phyloP scores from a whole-genome alignment of 2,113 vertebrate species.

The Notothenia coriiceps region DNA sequence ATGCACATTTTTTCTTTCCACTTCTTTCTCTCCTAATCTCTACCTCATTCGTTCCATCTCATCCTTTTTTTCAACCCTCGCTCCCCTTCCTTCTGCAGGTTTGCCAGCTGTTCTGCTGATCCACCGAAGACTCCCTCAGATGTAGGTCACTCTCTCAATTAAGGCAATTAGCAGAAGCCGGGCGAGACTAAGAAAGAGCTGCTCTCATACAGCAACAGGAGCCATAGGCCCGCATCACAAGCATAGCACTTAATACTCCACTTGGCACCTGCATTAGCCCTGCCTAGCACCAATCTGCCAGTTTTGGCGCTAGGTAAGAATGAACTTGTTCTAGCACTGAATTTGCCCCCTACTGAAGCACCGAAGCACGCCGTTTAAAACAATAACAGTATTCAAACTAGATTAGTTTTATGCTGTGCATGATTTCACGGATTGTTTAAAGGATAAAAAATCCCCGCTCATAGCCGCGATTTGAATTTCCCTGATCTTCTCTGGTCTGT shows the following conservation, averaged over 20 bases:
- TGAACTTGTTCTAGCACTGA: constrained; percentile 41
- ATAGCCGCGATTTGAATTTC: constrained; percentile 26
- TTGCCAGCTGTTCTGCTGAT: constrained; percentile 74
- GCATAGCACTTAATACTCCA: constrained; percentile 57
- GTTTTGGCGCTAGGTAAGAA: neutral
- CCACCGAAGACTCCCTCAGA: constrained; percentile 60
- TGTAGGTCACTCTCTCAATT: constrained; percentile 80
- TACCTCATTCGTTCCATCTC: constrained; percentile 32
- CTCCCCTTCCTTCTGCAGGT: constrained; percentile 48
- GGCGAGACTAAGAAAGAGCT: constrained; percentile 52
- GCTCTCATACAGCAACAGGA: constrained; percentile 73
- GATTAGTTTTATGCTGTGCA: constrained; percentile 44
- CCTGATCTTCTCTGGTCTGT: constrained; percentile 22
- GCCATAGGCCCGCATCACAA: constrained; percentile 59
- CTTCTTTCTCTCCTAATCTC: constrained; percentile 36
- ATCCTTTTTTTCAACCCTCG: constrained; percentile 13
- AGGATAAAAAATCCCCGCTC: constrained; percentile 44
- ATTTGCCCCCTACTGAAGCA: constrained; percentile 35
- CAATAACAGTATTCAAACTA: constrained; percentile 44
- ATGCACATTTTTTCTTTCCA: neutral
- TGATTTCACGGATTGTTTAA: constrained; percentile 55
- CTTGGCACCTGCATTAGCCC: constrained; percentile 67
- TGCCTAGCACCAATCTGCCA: constrained; percentile 47
- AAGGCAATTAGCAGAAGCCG: constrained; percentile 76
- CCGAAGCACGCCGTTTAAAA: constrained; percentile 11